phyloP scores from a whole-genome alignment of 2,888 invertebrate species.

The Drosophila neoperkinsi region DNA sequence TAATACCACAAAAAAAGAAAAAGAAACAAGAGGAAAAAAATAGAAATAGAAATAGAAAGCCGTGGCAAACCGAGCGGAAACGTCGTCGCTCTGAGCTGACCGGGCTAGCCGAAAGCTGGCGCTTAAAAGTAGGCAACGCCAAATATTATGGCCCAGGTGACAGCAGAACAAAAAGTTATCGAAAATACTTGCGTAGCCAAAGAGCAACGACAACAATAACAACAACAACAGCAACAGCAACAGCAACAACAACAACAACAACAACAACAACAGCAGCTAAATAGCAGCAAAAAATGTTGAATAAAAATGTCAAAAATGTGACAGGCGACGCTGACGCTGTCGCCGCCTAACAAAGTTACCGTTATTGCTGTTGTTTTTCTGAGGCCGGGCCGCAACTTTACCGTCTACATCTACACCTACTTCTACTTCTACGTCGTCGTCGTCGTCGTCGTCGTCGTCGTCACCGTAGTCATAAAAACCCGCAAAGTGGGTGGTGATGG shows the following conservation, averaged over 20 bases:
- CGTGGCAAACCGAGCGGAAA: conserved; percentile 45
- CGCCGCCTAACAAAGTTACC: conserved; percentile 44
- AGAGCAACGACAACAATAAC: conserved; percentile 13
- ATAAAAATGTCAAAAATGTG: conserved; percentile 81
- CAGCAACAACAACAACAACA: conserved; percentile 7
- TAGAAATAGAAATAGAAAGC: conserved; percentile 26
- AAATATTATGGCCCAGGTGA: conserved; percentile 74
- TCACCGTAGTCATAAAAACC: conserved; percentile 71
- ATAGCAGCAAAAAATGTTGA: conserved; percentile 66
- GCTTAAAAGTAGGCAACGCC: conserved; percentile 68
- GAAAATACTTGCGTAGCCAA: conserved; percentile 52
- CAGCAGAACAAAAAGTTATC: conserved; percentile 61
- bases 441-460: conserved; percentile 30
- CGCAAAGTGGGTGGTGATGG: conserved; percentile 78
- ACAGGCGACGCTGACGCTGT: conserved; percentile 61
- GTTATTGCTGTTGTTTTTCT: conserved; percentile 44
- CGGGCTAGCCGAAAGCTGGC: conserved; percentile 25
- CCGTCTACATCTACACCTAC: conserved; percentile 15
- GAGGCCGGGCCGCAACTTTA: conserved; percentile 29
- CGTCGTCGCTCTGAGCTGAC: conserved; percentile 28
- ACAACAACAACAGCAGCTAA: conserved; percentile 41
- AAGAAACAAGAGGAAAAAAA: neutral
- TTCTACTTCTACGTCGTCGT: conserved; percentile 20
- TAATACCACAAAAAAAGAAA: neutral
- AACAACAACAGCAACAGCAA: conserved; percentile 15